phyloP scores from a whole-genome alignment of 2,797 vertebrate species.

The Typhlichthys eigenmanni region DNA sequence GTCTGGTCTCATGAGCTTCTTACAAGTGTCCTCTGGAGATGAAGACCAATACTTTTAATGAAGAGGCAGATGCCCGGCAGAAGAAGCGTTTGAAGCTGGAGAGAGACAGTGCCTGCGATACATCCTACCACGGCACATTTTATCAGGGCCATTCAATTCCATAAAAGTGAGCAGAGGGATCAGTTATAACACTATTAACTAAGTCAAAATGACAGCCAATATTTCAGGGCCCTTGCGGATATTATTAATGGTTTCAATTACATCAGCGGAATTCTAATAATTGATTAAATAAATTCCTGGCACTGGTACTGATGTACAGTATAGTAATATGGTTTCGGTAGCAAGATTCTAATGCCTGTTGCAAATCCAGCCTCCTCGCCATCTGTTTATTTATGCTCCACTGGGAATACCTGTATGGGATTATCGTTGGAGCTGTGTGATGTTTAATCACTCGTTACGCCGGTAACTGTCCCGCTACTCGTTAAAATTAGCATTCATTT shows the following conservation, averaged over 20 bases:
- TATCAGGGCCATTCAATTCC: slow-evolving; percentile 57
- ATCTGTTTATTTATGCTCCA: slow-evolving; percentile 70
- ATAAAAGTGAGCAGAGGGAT: slow-evolving; percentile 45
- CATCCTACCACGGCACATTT: slow-evolving; percentile 43
- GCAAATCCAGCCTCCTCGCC: slow-evolving; percentile 55
- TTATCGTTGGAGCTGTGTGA: slow-evolving; percentile 70
- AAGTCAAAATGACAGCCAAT: slow-evolving; percentile 62
- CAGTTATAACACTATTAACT: slow-evolving; percentile 63
- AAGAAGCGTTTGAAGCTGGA: slow-evolving; percentile 26
- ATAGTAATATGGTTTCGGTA: slow-evolving; percentile 44
- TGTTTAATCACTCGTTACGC: slow-evolving; percentile 79
- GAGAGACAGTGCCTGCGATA: slow-evolving; percentile 25
- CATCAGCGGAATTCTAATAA: slow-evolving; percentile 53
- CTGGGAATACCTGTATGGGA: slow-evolving; percentile 77
- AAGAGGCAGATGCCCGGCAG: slow-evolving; percentile 50
- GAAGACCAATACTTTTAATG: slow-evolving; percentile 67
- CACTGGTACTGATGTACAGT: slow-evolving; percentile 41
- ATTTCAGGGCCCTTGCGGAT: slow-evolving; percentile 53
- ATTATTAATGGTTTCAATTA: slow-evolving; percentile 62
- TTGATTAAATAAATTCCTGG: slow-evolving; percentile 31
- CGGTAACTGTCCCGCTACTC: slow-evolving; percentile 73
- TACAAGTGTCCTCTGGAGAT: slow-evolving; percentile 27
- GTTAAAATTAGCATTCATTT: slow-evolving; percentile 77
- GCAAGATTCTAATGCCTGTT: slow-evolving; percentile 42
- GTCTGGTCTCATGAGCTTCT: slow-evolving; percentile 37